phyloP scores from a whole-genome alignment of 2,797 vertebrate genomes.

The Onychomys arenicola region DNA sequence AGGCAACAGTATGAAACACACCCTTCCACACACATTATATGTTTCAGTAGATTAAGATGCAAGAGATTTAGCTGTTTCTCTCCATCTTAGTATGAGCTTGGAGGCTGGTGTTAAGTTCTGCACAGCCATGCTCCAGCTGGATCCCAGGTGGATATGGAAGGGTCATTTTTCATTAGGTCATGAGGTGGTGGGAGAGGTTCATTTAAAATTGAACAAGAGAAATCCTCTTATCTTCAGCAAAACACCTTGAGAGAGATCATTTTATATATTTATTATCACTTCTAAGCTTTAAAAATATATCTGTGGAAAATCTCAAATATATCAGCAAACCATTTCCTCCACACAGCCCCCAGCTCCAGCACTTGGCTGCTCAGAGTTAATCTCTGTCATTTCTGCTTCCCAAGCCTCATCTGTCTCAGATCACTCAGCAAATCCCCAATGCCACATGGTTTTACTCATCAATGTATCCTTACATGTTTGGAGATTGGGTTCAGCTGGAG shows the following conservation, averaged over 20 bases:
- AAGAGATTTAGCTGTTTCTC: conserved; percentile 45
- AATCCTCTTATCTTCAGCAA: conserved; percentile 65
- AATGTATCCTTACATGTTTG: not conserved
- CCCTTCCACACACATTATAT: not conserved
- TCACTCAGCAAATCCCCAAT: not conserved
- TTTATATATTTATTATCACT: conserved; percentile 46
- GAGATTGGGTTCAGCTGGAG: not conserved
- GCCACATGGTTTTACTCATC: not conserved
- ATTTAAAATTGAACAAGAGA: conserved; percentile 39
- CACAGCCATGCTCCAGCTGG: conserved; percentile 10
- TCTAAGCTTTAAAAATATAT: not conserved
- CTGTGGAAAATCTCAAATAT: not conserved
- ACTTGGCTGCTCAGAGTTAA: not conserved
- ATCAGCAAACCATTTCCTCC: not conserved
- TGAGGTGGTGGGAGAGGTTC: not conserved
- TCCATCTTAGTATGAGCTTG: not conserved
- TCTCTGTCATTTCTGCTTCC: not conserved
- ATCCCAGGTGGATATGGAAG: conserved; percentile 36
- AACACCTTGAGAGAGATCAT: conserved; percentile 52
- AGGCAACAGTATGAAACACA: not conserved
- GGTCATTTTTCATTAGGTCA: conserved; percentile 13
- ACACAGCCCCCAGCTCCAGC: not conserved
- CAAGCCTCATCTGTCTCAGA: not conserved
- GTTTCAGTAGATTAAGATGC: not conserved
- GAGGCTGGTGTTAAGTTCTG: not conserved